phyloP scores from a whole-genome alignment of 2,797 vertebrate species.

The Bucorvus abyssinicus region DNA sequence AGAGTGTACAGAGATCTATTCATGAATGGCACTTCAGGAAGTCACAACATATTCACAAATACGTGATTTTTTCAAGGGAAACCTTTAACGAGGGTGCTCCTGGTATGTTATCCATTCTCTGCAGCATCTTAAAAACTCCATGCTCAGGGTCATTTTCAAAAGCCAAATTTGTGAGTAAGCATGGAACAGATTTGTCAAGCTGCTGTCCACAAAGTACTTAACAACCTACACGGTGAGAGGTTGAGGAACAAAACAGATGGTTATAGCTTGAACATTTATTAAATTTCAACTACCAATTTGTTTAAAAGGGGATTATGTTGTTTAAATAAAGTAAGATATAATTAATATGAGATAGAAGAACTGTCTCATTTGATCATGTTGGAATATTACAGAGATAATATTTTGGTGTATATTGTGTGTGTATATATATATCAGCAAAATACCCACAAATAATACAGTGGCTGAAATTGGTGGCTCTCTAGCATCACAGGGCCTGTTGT shows the following conservation, averaged over 20 bases:
- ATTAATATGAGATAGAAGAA: neutral
- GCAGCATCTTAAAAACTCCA: neutral
- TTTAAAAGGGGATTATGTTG: neutral
- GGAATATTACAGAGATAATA: neutral
- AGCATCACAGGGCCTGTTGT: neutral
- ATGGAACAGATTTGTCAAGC: constrained; percentile 18
- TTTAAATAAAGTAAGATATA: neutral
- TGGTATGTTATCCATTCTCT: neutral
- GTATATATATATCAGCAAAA: neutral
- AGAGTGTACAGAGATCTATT: neutral
- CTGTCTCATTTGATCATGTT: neutral
- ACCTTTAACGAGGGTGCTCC: neutral
- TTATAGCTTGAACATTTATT: neutral
- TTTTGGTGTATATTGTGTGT: neutral
- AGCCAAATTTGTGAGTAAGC: constrained; percentile 17
- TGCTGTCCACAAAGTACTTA: neutral
- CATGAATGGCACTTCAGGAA: neutral
- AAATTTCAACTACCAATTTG: neutral
- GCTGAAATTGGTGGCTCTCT: constrained; percentile 2
- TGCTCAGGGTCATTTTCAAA: constrained; percentile 13
- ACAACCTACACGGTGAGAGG: neutral
- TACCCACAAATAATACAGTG: neutral
- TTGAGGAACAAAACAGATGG: neutral
- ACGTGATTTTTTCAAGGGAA: neutral
- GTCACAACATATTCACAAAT: neutral